Base-by-base conservation (phyloP, 2,797 vertebrate species). In the Sparidentex hasta region DNA sequence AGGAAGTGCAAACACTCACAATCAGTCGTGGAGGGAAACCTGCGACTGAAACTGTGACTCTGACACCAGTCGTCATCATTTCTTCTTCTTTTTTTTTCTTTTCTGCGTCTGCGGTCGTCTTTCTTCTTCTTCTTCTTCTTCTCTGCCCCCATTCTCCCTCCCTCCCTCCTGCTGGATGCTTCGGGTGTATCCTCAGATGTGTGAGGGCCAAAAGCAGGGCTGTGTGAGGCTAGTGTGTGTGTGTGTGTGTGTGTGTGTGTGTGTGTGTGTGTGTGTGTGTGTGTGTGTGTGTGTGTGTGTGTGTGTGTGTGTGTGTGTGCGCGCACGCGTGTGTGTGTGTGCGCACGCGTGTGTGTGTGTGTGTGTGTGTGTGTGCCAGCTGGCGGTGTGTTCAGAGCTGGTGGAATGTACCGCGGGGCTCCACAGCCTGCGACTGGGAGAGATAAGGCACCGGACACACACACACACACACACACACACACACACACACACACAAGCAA, bases 301-400 rank as follows among this genome's bases (percentile, higher is more conserved):
- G 74, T 65, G 73, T 59, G 68, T n/a, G n/a, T n/a, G n/a, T n/a
- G n/a, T n/a, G n/a, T n/a, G n/a, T n/a, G n/a, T n/a, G n/a, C n/a
- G n/a, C n/a, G n/a, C n/a, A n/a, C n/a, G n/a, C n/a, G n/a, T n/a
- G n/a, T n/a, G n/a, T n/a, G n/a, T n/a, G 27, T 27, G 27, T 41
- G 88, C 88, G 18, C 83, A 63, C 80, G 86, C 86, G 87, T 65
- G 73, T 59, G 68, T 77, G 67, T 74, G 65, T 80, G 79, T 87
- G 69, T 71, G 58, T 81, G 81, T 87, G 71, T 72, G 75, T 23
- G 54, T 47, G 61, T 70, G 88, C 88, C 88, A 90, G 90, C 90
- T 93, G 92, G 89, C 90, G 18, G 65, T 81, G 86, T 87, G 87
- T 90, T 91, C 87, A 91, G 91, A 91, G 91, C 88, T 87, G 92